Base-by-base conservation (phyloP, 2,888 invertebrate genomes). In the Lasius fuliginosus region DNA sequence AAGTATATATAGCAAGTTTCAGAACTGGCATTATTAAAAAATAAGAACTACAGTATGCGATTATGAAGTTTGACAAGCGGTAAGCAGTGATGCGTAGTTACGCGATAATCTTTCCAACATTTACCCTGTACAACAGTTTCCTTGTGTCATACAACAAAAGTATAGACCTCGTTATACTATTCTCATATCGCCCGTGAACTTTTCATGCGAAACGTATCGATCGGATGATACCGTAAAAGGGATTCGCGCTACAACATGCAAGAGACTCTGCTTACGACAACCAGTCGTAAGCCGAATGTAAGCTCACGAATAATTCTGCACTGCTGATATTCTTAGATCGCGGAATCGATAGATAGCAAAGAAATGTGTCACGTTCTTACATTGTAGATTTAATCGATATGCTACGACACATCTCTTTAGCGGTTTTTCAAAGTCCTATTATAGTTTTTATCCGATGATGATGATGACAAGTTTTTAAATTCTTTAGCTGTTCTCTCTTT, bases 111-210 rank as follows among this genome's bases (percentile, higher is more conserved):
- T 18, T 23, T 71, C 33, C 4, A 40, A n/a, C 60, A 23, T 58
- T 36, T 23, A 18, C 5, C 11, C 46, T 53, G 42, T 12, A 71
- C 71, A 60, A 79, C 36, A 71, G 79, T 82, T 75, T 75, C 42
- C 40, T 53, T 33, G 71, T 27, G 65, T 56, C 69, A 42, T 64
- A 74, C 75, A 74, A 71, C 75, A 85, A 75, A 75, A 68, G 67
- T 64, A 75, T 69, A 68, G 69, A 27, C 64, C 49, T 83, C 68
- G 69, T 58, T 67, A 68, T 81, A 71, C 73, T 76, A 76, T 84
- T 86, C 77, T 84, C 64, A 46, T 74, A 58, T 67, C 83, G 89
- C 87, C 86, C 87, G 89, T 89, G 89, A 89, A 89, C 89, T 89
- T 86, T 89, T 85, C 69, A 83, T 86, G 75, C 73, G 73, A 69